Conservation (phyloP, 2,888 invertebrate genomes). For the Xanthorhoe designata region DNA sequence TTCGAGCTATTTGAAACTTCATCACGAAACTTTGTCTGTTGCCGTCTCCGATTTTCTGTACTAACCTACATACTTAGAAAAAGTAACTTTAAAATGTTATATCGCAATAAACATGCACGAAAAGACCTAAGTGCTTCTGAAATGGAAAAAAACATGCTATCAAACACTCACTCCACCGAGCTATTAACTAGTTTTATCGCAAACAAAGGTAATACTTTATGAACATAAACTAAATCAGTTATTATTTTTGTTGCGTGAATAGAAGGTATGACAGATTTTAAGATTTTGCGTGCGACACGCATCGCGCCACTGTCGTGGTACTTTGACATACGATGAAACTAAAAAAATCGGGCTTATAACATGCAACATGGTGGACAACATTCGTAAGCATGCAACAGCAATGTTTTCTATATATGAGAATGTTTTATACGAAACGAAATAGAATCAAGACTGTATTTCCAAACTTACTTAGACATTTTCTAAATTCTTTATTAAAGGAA, state of each 20-base stretch:
- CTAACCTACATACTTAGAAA: not conserved
- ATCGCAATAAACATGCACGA: not conserved
- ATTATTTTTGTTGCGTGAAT: conserved; percentile 68
- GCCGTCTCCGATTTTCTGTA: too few species aligned
- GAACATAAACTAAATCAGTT: conserved; percentile 48
- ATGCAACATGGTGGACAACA: conserved; percentile 35
- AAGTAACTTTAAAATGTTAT: not conserved
- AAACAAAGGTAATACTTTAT: conserved; percentile 30
- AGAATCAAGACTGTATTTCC: too few species aligned
- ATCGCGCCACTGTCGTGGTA: conserved; percentile 51
- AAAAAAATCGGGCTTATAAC: conserved; percentile 49
- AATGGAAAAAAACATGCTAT: not conserved
- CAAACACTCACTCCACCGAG: conserved; percentile 10
- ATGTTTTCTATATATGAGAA: too few species aligned
- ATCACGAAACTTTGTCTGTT: too few species aligned
- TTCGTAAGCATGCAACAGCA: conserved; percentile 7
- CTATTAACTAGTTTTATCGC: conserved; percentile 22
- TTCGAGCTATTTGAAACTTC: too few species aligned
- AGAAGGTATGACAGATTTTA: conserved; percentile 51
- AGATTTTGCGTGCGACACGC: conserved; percentile 77
- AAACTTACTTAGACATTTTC: too few species aligned
- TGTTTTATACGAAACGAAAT: too few species aligned
- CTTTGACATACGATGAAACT: conserved; percentile 53
- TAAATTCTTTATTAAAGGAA: too few species aligned
- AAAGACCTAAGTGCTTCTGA: not conserved